Base-by-base conservation (phyloP, 1,140 invertebrate genomes). In the Aphaenogaster floridana region DNA sequence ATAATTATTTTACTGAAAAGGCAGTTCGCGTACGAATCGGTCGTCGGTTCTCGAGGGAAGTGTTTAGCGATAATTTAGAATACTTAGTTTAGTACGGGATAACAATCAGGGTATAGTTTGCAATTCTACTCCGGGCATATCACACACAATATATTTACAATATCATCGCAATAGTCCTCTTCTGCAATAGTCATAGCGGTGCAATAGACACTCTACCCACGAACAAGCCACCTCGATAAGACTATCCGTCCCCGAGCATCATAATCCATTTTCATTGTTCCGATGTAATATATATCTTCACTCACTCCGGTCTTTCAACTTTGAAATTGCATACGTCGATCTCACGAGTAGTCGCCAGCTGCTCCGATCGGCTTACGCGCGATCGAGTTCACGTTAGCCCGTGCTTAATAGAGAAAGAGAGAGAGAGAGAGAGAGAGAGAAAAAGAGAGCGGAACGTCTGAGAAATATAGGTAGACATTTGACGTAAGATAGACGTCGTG, bases 131-230 rank as follows among this genome's bases (percentile, higher is more conserved):
- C 54, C 54, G 80, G 57, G 80, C 80, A 84, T 84, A 76, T 84
- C 80, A 84, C 42, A 79, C 34, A 59, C 11, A 61, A 13, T 50
- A 66, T 59, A 79, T 48, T 77, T 71, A 84, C 36, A 61, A 71
- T 50, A 17, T 64, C 45, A 57, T 50, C 61, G 63, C 66, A 39
- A 57, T 72, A 45, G 28, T 52, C 17, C 5, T 45, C 42, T 17
- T 45, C 61, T 48, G 88, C 83, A 89, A 89, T 71, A 84, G 78
- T 21, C 66, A 39, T 63, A 79, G 42, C 52, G 72, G 85, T 90
- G 89, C 89, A 90, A 90, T 90, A 90, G 85, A 63, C 52, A 61
- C 54, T 45, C 66, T 17, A 76, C 4, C 15, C 64, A 39, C 52
- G 64, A 34, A 79, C 72, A 83, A 86, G 13, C 57, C 80, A 84